Conservation (phyloP, 2,113 vertebrate genomes). For the Laterallus jamaicensis region DNA sequence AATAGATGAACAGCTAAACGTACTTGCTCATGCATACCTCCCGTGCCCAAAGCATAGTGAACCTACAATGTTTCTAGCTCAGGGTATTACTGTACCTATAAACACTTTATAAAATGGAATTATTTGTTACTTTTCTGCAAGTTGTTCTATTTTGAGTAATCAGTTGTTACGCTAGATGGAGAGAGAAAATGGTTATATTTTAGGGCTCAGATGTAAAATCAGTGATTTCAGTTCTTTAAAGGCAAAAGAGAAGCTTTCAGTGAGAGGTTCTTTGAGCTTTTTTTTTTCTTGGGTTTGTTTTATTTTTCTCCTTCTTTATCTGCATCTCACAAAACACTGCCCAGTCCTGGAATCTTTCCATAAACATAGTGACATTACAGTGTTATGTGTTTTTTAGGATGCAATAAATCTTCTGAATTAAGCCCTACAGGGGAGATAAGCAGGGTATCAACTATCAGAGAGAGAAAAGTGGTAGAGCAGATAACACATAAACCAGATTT, state of each 20-base stretch:
- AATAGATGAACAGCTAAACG: background rate
- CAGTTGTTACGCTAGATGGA: background rate
- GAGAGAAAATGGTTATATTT: background rate
- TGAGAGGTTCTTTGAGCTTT: fast-evolving
- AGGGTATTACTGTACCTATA: background rate
- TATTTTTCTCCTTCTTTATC: background rate
- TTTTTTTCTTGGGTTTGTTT: background rate
- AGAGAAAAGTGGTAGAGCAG: background rate
- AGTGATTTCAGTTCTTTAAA: background rate
- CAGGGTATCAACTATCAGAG: background rate
- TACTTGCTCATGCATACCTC: background rate
- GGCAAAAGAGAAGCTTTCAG: background rate
- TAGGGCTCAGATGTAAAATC: background rate
- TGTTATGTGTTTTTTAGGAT: background rate
- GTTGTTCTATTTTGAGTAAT: background rate
- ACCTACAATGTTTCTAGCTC: background rate
- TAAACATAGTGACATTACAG: background rate
- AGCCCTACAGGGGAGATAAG: background rate
- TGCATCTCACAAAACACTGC: background rate
- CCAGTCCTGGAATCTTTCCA: background rate
- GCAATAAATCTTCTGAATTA: background rate
- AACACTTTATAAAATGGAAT: background rate
- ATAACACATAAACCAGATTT: background rate
- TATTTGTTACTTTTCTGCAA: background rate
- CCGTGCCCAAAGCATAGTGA: background rate